Evolutionary conservation across 2,113 vertebrate genomes (phyloP).

Genomic region (Myiopsitta monachus): DNA sequence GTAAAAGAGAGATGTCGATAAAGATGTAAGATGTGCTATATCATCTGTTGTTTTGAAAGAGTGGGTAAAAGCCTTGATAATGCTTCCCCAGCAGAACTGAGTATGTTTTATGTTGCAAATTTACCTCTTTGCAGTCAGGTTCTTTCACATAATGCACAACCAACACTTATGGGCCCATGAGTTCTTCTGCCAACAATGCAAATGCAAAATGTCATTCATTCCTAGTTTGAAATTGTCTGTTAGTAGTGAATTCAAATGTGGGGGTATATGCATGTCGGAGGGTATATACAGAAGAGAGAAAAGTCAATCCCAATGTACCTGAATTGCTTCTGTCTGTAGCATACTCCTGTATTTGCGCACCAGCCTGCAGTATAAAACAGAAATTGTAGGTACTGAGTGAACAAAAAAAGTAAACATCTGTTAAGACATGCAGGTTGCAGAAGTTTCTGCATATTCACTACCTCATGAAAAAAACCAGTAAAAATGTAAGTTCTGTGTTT

Average conservation of each 20-base stretch:
- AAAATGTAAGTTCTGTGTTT: background rate
- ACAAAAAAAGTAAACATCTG: background rate
- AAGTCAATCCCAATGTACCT: background rate
- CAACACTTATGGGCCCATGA: background rate
- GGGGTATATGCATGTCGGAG: accelerated
- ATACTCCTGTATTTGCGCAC: background rate
- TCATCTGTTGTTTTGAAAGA: background rate
- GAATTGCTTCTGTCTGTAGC: background rate
- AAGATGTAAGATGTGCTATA: background rate
- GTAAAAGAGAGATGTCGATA: background rate
- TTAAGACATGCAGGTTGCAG: background rate
- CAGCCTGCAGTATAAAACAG: background rate
- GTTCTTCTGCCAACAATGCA: background rate
- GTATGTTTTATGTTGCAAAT: background rate
- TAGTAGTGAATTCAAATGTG: background rate
- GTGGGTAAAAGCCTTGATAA: background rate
- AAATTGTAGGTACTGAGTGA: background rate
- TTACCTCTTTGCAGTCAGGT: background rate
- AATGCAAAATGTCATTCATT: background rate
- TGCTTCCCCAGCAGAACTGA: background rate
- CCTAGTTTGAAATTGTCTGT: background rate
- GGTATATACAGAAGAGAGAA: background rate
- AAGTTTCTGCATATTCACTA: background rate
- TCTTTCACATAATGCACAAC: background rate
- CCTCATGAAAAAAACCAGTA: background rate